These are phyloP conservation scores for Prunella himalayana DNA, from an alignment of 2,113 vertebrate species.

Conservation along the genomic window DNA sequence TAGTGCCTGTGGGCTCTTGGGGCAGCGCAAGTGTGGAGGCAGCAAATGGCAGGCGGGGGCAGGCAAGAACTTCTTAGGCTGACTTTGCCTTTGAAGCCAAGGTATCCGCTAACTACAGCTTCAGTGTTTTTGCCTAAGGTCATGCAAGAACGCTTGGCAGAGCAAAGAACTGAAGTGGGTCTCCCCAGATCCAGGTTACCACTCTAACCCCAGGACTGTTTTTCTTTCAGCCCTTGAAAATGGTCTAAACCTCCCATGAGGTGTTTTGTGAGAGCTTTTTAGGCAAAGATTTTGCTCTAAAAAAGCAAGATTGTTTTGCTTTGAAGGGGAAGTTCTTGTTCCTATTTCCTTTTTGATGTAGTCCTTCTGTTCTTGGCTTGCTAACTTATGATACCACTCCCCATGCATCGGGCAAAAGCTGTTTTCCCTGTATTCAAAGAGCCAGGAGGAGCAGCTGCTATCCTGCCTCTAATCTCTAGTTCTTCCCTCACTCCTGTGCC, in stretches of 20 bases:
- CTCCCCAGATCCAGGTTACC: conserved; percentile 31
- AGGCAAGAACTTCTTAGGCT: conserved; percentile 16
- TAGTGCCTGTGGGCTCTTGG: not conserved
- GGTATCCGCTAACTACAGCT: not conserved
- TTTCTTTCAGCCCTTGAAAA: conserved; percentile 39
- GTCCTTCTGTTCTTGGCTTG: conserved; percentile 43
- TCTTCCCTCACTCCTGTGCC: not conserved
- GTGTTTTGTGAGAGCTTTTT: not conserved
- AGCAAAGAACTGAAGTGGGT: conserved; percentile 40
- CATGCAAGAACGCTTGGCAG: not conserved
- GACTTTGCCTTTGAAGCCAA: conserved; percentile 38
- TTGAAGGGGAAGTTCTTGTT: conserved; percentile 41
- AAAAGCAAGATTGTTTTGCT: conserved; percentile 30
- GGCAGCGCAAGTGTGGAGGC: not conserved
- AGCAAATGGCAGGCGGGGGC: not conserved
- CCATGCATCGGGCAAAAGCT: conserved; percentile 20
- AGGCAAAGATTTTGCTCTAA: conserved; percentile 2
- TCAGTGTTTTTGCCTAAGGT: conserved; percentile 42
- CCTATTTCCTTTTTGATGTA: conserved; percentile 42
- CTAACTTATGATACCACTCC: conserved; percentile 34
- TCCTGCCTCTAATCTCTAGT: not conserved
- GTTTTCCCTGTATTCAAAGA: conserved; percentile 16
- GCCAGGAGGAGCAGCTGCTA: conserved; percentile 38
- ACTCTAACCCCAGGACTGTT: conserved; percentile 21
- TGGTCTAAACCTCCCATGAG: conserved; percentile 5